Conservation (phyloP, 2,797 vertebrate genomes). For the Threskiornis aethiopicus region DNA sequence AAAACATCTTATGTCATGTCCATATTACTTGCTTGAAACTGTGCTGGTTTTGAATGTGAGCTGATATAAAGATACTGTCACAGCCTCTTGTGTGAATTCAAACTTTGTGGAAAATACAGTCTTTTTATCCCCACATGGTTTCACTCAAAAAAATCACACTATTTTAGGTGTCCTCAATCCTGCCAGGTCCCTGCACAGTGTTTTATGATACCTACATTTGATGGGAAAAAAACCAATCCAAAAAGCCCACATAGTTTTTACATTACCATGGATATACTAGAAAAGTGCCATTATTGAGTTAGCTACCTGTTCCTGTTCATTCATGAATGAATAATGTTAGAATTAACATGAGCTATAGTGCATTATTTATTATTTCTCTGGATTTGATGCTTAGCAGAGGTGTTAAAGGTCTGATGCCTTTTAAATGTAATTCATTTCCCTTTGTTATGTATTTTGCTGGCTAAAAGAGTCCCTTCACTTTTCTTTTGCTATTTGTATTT, state of each 20-base stretch:
- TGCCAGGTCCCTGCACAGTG: neutral
- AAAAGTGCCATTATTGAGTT: constrained; percentile 45
- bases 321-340: constrained; percentile 54
- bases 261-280: constrained; percentile 2
- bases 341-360: constrained; percentile 54
- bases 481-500: neutral
- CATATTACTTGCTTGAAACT: neutral
- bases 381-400: constrained; percentile 29
- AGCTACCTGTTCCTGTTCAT: constrained; percentile 12
- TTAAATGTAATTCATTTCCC: constrained; percentile 8
- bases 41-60: neutral
- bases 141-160: neutral
- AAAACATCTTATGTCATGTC: neutral
- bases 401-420: constrained; percentile 42
- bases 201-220: neutral
- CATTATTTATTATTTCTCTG: constrained; percentile 62
- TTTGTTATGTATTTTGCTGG: neutral
- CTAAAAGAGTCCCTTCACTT: neutral
- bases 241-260: constrained; percentile 11
- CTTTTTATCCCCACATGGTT: accelerated
- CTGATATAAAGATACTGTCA: neutral
- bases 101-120: neutral
- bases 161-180: neutral
- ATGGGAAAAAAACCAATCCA: neutral
- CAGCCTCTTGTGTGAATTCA: neutral